Percentiles rank a stretch among this genome's conserved stretches.
Evolutionary conservation across 2,113 vertebrate genomes (phyloP).

Genomic region (Chauna torquata): DNA sequence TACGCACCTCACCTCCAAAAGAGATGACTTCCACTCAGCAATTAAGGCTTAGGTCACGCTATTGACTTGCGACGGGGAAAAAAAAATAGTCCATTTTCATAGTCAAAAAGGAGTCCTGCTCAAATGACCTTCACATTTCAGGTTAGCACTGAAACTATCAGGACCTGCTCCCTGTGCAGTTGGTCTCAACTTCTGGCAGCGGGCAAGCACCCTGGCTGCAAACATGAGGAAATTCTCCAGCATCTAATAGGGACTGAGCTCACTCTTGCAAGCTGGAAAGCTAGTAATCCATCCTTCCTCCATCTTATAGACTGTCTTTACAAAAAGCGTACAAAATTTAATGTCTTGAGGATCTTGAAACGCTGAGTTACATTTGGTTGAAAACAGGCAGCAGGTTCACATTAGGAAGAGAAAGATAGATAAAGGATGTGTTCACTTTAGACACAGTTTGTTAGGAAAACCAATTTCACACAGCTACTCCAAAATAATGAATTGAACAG

Average conservation of each 20-base stretch:
- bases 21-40: neutral
- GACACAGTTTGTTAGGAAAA: neutral
- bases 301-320: neutral
- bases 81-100: neutral
- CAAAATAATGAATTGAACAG: neutral
- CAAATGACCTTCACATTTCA: neutral
- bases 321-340: neutral
- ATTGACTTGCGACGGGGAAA: neutral
- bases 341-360: neutral
- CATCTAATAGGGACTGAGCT: neutral
- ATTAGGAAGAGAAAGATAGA: neutral
- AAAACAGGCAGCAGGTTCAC: neutral
- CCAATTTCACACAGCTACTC: neutral
- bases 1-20: neutral
- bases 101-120: neutral
- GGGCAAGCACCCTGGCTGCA: accelerated
- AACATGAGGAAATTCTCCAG: neutral
- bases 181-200: neutral
- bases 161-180: neutral
- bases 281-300: neutral
- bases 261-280: neutral
- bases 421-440: neutral
- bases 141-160: neutral
- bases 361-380: neutral
- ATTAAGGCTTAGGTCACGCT: neutral